Base-by-base conservation (phyloP, 2,797 vertebrate genomes). In the Rhinella marina region DNA sequence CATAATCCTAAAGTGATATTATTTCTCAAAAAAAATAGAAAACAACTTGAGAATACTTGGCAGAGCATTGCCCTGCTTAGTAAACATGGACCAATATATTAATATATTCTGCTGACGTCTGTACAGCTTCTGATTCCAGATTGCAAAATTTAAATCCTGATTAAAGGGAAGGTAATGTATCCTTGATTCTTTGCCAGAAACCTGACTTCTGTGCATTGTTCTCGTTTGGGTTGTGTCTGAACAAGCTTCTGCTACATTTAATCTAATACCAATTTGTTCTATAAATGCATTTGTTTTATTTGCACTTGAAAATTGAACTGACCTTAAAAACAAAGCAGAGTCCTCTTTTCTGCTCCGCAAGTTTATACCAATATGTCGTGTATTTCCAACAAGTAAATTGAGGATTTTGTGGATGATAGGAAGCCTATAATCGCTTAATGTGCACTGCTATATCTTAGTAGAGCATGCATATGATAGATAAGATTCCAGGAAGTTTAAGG, bases 171-270 rank as follows among this genome's bases (percentile, higher is more conserved):
- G 57, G 73, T 66, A 78, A 66, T 50, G 61, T 66, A 68, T 79
- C n/a, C 50, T 23, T 79, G 61, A 68, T 54, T 86, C 48, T 79
- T 29, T 79, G 84, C 75, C 84, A 86, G 59, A 62, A 29, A 52
- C 68, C 48, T 27, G 41, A 52, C 84, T 79, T 52, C 62, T 79
- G n/a, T 66, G 75, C 50, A 70, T 79, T 79, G 50, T 79, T 79
- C 76, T 19, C 17, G n/a, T 66, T 85, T 78, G 59, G 68, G 84
- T 66, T 68, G 57, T 84, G 56, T 79, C 84, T 79, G 59, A 79
- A 86, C 75, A 86, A 76, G 73, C 84, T 86, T 79, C 84, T 29
- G 70, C 14, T 64, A 57, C 61, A 86, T 79, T 64, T 79, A 68
- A 86, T 86, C 84, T 73, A 66, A 68, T 72, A 12, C 25, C 52